Conservation (phyloP, 37 sponge, comb jelly and placozoan genomes). For the Chondrosia reniformis region DNA sequence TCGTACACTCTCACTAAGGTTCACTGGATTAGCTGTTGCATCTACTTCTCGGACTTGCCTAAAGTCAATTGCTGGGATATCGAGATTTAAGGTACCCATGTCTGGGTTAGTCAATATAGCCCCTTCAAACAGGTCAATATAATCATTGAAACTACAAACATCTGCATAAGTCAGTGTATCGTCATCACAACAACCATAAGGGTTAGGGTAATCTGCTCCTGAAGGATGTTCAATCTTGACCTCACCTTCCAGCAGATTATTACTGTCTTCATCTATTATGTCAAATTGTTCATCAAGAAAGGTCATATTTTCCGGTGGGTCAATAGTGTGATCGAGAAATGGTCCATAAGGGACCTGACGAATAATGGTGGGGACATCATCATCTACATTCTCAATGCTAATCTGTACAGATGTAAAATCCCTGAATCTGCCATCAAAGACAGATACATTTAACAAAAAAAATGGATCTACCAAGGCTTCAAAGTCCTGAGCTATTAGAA, state of each 20-base stretch:
- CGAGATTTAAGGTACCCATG: not conserved
- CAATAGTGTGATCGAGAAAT: constrained; percentile 2
- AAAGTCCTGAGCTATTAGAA: too few relatives aligned
- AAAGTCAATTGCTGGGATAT: not conserved
- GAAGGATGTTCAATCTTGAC: not conserved
- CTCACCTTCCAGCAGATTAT: not conserved
- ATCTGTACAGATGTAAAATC: constrained; percentile 28
- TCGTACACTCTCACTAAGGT: not conserved
- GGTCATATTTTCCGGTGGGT: constrained; percentile 13
- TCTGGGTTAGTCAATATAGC: not conserved
- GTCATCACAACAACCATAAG: constrained; percentile 20
- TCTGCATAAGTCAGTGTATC: not conserved
- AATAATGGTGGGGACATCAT: constrained; percentile 48
- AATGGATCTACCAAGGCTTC: not conserved
- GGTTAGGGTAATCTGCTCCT: constrained; percentile 5
- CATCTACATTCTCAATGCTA: constrained; percentile 42
- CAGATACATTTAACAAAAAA: not conserved
- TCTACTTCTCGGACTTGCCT: not conserved
- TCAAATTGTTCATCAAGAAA: not conserved
- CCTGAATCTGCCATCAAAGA: not conserved
- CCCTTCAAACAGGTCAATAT: not conserved
- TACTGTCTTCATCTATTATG: constrained; percentile 16
- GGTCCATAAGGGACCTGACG: not conserved
- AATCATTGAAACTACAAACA: constrained; percentile 1
- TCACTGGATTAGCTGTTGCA: not conserved